Evolutionary conservation across 2,888 invertebrate species (phyloP), one percentile per base, ranked within the genome.

Genomic region (Cephonodes hylas): DNA sequence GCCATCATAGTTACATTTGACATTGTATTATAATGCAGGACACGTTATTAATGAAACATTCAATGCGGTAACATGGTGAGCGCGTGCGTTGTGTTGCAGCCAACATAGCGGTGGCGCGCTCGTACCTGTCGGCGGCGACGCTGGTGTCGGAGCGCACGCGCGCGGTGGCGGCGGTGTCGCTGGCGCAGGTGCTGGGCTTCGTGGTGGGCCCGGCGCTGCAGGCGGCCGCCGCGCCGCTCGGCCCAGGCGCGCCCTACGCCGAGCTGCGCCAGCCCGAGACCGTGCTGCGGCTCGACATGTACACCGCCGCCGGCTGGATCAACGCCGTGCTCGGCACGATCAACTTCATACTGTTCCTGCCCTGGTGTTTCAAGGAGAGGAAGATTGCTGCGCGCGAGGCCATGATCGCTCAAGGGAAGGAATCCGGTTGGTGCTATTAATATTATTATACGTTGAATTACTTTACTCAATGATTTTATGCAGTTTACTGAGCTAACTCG

Each of bases 51-150:
- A n/a, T n/a, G n/a, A n/a, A n/a, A n/a, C n/a, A n/a, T n/a, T n/a
- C n/a, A n/a, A n/a, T n/a, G n/a, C 7, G 15, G 38, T 34, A 0
- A 18, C 42, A 38, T 42, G 8, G 20, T 1, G 3, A 22, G 5
- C 13, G 22, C 42, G 20, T 27, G 38, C 3, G 38, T 10, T 15
- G 4, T 1, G 8, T 45, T 34, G 20, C 92, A 95, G 97, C 97
- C 1, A 97, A 96, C 83, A 95, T 97, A 66, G 97, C 97, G 0
- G 95, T 96, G 38, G 96, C 96, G 66, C 94, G 97, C 23, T 96
- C 97, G 10, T 97, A 97, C 88, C 86, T 97, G 64, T 97, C 97
- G 27, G 95, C 96, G 42, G 97, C 97, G 6, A 97, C 97, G n/a
- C 94, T 95, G 71, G 84, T 96, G 42, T 88, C 93, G 56, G 97